Evolutionary conservation across 1,140 invertebrate species (phyloP), one percentile per base, ranked within the genome.

Genomic region (Tribolium castaneum): DNA sequence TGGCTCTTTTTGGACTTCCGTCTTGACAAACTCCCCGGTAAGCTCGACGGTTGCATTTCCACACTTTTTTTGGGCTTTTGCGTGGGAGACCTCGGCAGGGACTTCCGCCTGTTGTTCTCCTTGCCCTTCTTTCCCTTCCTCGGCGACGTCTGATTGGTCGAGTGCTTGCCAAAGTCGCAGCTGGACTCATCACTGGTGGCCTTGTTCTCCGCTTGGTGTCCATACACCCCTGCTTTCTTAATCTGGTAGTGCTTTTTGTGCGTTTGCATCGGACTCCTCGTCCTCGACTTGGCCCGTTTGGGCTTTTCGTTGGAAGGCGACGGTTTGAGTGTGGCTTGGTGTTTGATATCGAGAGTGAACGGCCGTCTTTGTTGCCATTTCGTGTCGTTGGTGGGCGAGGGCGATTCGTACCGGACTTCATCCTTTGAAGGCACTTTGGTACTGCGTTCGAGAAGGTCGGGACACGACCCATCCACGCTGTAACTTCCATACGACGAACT

Each of bases 401-500:
- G 94, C 0, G 93, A 94, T 54, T 93, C 94, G 83, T 93, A 93
- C 75, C 92, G 92, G 39, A 89, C 88, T 84, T 93, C 92, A 81
- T 92, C 92, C 81, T 92, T 91, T 2, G 59, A 85, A 84, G 87
- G 86, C 80, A 87, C 85, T 81, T 80, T 82, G 77, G 84, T 84
- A 30, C 25, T 30, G 83, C 83, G 84, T 75, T 84, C 83, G 39
- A 85, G 78, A 30, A 86, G 82, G 84, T 90, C 90, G 34, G 89
- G 88, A 81, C 88, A 89, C 79, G 88, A 88, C 79, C 89, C 90
- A 59, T 88, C 88, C 82, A 91, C 86, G 81, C 90, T 91, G 84
- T 92, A 92, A 81, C 92, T 92, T 62, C 91, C 91, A 77, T 90
- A 92, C 54, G 91, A 92, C 77, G 89, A 90, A 87, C 92, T 92